These are phyloP conservation scores for Pagetopsis macropterus DNA, from an alignment of 2,797 vertebrate genomes.

Conservation along the genomic window DNA sequence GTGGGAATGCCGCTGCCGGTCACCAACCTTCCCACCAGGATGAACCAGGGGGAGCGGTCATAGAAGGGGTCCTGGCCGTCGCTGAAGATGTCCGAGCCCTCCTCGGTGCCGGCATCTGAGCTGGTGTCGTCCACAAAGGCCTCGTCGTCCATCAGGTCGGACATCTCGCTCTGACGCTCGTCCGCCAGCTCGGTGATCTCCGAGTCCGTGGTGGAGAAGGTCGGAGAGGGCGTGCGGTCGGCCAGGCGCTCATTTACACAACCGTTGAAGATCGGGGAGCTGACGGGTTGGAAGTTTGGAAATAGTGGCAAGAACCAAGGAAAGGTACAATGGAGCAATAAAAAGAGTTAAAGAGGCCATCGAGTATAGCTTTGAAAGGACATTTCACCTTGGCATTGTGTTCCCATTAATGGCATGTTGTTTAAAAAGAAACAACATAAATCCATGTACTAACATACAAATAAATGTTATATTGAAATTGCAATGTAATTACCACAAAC, in stretches of 20 bases:
- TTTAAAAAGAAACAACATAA: conserved; percentile 1
- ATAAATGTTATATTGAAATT: not conserved
- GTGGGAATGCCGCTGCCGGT: conserved; percentile 52
- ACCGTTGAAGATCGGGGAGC: conserved; percentile 99
- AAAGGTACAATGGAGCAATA: conserved; percentile 52
- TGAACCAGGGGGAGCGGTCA: conserved; percentile 99
- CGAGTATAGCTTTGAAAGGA: not conserved
- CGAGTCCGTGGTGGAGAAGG: conserved; percentile 98
- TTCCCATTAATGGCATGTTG: not conserved
- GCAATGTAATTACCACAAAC: not conserved
- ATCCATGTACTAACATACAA: not conserved
- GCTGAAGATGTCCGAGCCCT: conserved; percentile 98
- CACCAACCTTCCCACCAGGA: conserved; percentile 99
- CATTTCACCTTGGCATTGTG: conserved; percentile 27
- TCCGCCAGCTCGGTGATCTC: conserved; percentile 99
- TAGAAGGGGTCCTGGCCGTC: conserved; percentile 99
- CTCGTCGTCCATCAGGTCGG: conserved; percentile 96
- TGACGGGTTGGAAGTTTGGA: conserved; percentile 71
- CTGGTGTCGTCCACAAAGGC: conserved; percentile 98
- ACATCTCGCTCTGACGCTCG: conserved; percentile 97
- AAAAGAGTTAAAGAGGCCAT: conserved; percentile 50
- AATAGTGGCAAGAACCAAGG: conserved; percentile 54
- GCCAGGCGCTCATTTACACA: conserved; percentile 97
- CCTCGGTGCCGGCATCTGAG: conserved; percentile 97
- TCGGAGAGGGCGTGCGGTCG: conserved; percentile 98